Conservation (phyloP, 2,888 invertebrate genomes). For the Sarcophaga variegata region DNA sequence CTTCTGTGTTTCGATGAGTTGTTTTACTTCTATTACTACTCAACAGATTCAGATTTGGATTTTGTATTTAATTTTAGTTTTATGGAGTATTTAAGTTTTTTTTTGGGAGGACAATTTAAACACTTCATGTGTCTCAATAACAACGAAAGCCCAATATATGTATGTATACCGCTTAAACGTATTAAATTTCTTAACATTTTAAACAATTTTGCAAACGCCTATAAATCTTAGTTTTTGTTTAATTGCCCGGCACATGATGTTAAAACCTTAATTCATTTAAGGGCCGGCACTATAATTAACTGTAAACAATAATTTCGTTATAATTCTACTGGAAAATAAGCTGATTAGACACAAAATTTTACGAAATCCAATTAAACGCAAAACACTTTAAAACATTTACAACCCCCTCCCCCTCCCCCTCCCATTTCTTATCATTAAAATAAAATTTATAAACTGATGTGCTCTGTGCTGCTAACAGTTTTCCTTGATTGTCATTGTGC, state of each 20-base stretch:
- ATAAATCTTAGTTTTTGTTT: conserved; percentile 29
- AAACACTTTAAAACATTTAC: not conserved
- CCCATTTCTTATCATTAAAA: not conserved
- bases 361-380: conserved; percentile 30
- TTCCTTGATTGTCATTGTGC: too few relatives aligned
- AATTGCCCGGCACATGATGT: conserved; percentile 19
- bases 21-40: conserved; percentile 15
- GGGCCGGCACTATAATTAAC: too few relatives aligned
- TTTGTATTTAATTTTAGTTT: too few relatives aligned
- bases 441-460: not conserved
- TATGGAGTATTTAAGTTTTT: too few relatives aligned
- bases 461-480: too few relatives aligned
- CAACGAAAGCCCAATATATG: too few relatives aligned
- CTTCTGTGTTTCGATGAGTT: not conserved
- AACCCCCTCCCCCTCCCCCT: not conserved
- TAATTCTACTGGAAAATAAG: conserved; percentile 20
- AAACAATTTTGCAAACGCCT: not conserved
- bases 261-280: conserved; percentile 8
- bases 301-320: not conserved
- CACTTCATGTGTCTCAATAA: too few relatives aligned
- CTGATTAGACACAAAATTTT: conserved; percentile 31
- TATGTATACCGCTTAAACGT: too few relatives aligned
- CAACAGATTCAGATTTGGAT: conserved; percentile 9
- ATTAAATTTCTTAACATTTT: not conserved
- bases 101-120: too few relatives aligned